phyloP scores from a whole-genome alignment of 2,888 invertebrate genomes.

The Belgica antarctica region DNA sequence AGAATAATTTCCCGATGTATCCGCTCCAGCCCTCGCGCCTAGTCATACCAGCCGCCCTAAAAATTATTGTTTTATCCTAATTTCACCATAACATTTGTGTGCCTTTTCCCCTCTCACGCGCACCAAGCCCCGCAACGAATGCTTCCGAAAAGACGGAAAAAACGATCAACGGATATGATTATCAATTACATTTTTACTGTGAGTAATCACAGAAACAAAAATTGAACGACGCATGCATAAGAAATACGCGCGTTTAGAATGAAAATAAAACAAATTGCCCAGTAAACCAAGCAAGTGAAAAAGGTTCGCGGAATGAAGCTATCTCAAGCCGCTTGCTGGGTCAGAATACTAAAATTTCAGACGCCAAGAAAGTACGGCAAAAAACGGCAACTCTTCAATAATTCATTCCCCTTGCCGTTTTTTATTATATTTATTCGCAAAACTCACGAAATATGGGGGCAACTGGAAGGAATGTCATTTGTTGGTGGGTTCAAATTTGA shows the following conservation, averaged over 20 bases:
- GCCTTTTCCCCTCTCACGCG: background rate
- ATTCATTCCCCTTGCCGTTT: slow-evolving; percentile 28
- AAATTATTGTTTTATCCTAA: no score
- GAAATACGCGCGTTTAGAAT: slow-evolving; percentile 1
- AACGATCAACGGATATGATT: slow-evolving; percentile 33
- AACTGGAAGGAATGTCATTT: no score
- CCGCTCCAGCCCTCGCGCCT: background rate
- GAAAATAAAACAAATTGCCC: background rate
- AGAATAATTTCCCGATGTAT: slow-evolving; percentile 16
- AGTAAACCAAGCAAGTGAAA: slow-evolving; percentile 10
- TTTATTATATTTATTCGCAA: slow-evolving; percentile 41
- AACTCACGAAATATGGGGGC: slow-evolving; percentile 43
- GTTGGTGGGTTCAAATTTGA: no score
- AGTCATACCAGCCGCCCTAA: background rate
- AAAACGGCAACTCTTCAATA: slow-evolving; percentile 43
- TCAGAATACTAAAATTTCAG: background rate
- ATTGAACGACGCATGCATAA: slow-evolving; percentile 35
- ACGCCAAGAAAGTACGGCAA: background rate
- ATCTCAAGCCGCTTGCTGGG: no score
- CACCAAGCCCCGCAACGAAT: no score
- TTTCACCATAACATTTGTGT: no score
- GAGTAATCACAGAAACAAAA: slow-evolving; percentile 7
- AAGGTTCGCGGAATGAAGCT: no score
- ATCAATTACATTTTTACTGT: slow-evolving; percentile 39
- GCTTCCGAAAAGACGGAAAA: background rate